phyloP scores from a whole-genome alignment of 1,140 invertebrate genomes.

The Pachyrhynchus sulphureomaculatus region DNA sequence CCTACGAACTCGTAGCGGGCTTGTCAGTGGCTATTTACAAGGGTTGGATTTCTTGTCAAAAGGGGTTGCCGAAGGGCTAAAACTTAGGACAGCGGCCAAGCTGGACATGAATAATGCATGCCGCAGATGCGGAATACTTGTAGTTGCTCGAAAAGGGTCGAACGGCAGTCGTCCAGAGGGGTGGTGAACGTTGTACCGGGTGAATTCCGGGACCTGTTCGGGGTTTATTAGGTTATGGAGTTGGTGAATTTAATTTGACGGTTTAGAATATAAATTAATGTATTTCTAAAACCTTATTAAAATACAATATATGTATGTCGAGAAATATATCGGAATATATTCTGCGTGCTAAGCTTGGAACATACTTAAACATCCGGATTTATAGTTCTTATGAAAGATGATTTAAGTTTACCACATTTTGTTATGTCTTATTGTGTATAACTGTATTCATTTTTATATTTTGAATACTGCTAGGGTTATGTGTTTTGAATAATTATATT shows the following conservation, averaged over 20 bases:
- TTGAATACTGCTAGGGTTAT: too few relatives aligned
- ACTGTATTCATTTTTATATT: too few relatives aligned
- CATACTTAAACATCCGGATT: too few relatives aligned
- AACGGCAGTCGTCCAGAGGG: conserved; percentile 33
- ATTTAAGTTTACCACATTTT: too few relatives aligned
- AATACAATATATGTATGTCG: too few relatives aligned
- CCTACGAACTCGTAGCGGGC: background rate
- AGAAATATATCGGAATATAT: too few relatives aligned
- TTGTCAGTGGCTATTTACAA: conserved; percentile 42
- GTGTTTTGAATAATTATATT: too few relatives aligned
- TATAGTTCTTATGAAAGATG: too few relatives aligned
- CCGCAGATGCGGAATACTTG: conserved; percentile 52
- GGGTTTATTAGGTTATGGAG: background rate
- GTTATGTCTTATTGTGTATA: too few relatives aligned
- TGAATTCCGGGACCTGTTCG: conserved; percentile 6
- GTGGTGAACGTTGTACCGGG: conserved; percentile 3
- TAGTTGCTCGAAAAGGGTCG: conserved; percentile 37
- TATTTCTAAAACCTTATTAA: too few relatives aligned
- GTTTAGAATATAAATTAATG: too few relatives aligned
- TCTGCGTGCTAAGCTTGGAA: too few relatives aligned
- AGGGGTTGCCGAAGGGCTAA: conserved; percentile 30
- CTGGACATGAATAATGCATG: conserved; percentile 51
- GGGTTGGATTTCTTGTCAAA: conserved; percentile 46
- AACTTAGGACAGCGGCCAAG: conserved; percentile 47
- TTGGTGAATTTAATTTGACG: conserved; percentile 6